Evolutionary conservation across 2,797 vertebrate species (phyloP), one percentile per base, ranked within the genome.

Genomic region (Gephyroberyx darwinii): DNA sequence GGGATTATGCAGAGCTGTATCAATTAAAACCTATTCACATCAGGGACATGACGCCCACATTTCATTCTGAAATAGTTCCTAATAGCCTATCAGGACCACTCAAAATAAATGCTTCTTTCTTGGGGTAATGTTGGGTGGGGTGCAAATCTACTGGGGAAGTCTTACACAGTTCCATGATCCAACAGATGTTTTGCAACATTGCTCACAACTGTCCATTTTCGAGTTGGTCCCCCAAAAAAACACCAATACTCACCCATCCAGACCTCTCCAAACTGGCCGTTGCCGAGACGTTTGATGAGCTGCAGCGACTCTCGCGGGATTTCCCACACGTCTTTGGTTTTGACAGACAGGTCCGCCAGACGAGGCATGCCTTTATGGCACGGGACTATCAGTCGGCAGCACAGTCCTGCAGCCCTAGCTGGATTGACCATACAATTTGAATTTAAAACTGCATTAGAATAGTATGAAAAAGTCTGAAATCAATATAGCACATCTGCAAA

Each of bases 321-420:
- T 94, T 99, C 98, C 98, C 98, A 99, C 93, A 98, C 96, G 94
- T 99, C 98, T 98, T 99, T 99, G 97, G 97, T 99, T 97, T 99
- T 99, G 94, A 99, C 96, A 84, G 98, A 99, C 93, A 99, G 95
- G 95, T 99, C 98, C 57, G 98, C 97, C 84, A 99, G 96, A 81
- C 96, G 96, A 86, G 98, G 98, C 98, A 99, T 99, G 92, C 98
- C 98, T 94, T 99, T 99, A 94, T 99, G 97, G 92, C 98, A 99
- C 67, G 98, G 98, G 68, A 97, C 96, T 80, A 99, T 96, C 90
- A 99, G 95, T 71, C 98, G 94, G 91, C 98, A 99, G 93, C 98
- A 99, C 88, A 99, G 95, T 74, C 98, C 98, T 17, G 97, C 98
- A 51, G 98, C 98, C 94, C 97, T 95, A 90, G 97, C 97, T 98